These are phyloP conservation scores for Leucophenga varia DNA, from an alignment of 1,140 invertebrate genomes.

Conservation along the genomic window DNA sequence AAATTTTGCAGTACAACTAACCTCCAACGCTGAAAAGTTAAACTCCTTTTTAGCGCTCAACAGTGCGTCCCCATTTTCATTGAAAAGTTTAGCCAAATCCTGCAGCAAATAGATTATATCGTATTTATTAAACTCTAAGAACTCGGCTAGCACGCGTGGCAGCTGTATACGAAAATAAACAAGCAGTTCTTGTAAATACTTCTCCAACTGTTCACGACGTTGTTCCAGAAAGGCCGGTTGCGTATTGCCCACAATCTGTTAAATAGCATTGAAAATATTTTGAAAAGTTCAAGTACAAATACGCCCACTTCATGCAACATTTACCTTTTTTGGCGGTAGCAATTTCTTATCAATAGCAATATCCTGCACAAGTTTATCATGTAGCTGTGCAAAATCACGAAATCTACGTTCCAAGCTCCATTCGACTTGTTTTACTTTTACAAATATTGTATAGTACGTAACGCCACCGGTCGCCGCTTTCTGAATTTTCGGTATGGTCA, in stretches of 20 bases:
- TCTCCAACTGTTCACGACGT: constrained; percentile 74
- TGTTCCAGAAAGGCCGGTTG: constrained; percentile 83
- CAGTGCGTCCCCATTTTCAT: constrained; percentile 68
- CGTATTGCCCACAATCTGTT: constrained; percentile 67
- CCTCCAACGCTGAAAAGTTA: constrained; percentile 73
- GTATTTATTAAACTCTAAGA: constrained; percentile 79
- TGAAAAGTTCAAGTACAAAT: constrained; percentile 9
- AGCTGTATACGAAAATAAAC: constrained; percentile 64
- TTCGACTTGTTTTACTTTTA: constrained; percentile 68
- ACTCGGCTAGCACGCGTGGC: constrained; percentile 73
- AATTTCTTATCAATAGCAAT: constrained; percentile 80
- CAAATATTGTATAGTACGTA: constrained; percentile 68
- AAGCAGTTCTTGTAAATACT: constrained; percentile 77
- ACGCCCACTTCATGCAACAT: constrained; percentile 1
- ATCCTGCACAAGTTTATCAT: constrained; percentile 77
- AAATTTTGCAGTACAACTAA: constrained; percentile 50
- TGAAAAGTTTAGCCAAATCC: constrained; percentile 73
- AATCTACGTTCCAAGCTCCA: constrained; percentile 86
- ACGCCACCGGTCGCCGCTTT: no score
- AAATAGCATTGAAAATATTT: constrained; percentile 24
- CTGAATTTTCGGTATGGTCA: constrained; percentile 62
- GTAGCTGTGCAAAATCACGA: constrained; percentile 84
- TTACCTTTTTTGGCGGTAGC: constrained; percentile 87
- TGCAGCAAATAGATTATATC: constrained; percentile 81
- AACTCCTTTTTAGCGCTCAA: constrained; percentile 63